phyloP scores from a whole-genome alignment of 2,888 invertebrate genomes.

The Reticulitermes lucifugus region DNA sequence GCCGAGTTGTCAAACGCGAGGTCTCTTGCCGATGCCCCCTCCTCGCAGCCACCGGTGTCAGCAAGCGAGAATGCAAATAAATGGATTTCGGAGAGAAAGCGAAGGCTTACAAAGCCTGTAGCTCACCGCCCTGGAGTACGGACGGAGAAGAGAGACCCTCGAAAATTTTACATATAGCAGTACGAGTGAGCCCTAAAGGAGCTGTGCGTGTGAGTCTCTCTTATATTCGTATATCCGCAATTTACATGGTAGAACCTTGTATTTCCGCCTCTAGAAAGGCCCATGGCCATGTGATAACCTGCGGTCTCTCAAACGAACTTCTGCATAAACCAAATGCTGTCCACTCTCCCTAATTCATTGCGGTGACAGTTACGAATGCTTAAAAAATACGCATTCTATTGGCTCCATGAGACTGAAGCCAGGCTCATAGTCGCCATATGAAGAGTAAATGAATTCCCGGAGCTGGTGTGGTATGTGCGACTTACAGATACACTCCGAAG shows the following conservation, averaged over 20 bases:
- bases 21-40: not conserved
- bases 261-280: not conserved
- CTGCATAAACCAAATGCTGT: not conserved
- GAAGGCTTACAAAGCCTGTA: not conserved
- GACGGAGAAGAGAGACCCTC: not conserved
- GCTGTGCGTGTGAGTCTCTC: not conserved
- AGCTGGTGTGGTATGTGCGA: no score
- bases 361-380: not conserved
- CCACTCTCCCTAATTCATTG: not conserved
- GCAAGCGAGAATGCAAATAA: conserved; percentile 8
- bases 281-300: not conserved
- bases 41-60: not conserved
- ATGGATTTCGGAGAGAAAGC: not conserved
- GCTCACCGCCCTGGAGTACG: not conserved
- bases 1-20: not conserved
- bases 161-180: not conserved
- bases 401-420: no score
- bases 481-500: no score
- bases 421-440: no score
- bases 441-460: no score
- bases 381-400: no score
- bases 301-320: not conserved
- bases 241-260: not conserved
- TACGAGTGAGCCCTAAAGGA: not conserved
- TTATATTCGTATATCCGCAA: conserved; percentile 1